phyloP scores from a whole-genome alignment of 2,797 vertebrate species.

The Meriones psammophilus region DNA sequence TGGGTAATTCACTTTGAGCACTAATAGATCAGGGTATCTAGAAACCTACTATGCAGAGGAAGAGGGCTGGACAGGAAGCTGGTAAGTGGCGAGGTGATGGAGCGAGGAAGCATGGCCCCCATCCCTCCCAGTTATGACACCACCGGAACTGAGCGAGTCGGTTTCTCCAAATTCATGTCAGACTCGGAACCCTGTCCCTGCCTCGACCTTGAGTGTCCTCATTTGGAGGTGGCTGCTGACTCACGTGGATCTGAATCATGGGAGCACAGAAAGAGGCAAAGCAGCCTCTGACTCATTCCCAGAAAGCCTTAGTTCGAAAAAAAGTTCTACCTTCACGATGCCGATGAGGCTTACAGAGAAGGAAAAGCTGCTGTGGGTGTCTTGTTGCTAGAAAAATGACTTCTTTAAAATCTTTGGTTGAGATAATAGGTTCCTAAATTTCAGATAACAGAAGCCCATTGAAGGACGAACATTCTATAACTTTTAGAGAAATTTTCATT shows the following conservation, averaged over 20 bases:
- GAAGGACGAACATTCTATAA: neutral
- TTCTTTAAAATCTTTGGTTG: neutral
- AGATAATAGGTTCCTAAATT: neutral
- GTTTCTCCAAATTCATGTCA: conserved; percentile 32
- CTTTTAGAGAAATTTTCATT: neutral
- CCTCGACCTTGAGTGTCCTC: neutral
- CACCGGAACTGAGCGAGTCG: neutral
- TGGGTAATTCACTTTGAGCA: conserved; percentile 60
- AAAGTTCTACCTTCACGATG: conserved; percentile 5
- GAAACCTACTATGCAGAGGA: conserved; percentile 28
- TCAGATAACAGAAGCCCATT: conserved; percentile 28
- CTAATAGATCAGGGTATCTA: conserved; percentile 23
- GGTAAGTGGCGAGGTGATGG: neutral
- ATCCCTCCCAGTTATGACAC: neutral
- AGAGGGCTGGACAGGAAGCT: neutral
- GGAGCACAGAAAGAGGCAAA: neutral
- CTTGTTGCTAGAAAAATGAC: conserved; percentile 61
- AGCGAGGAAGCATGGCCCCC: neutral
- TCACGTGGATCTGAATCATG: neutral
- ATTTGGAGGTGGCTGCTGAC: neutral
- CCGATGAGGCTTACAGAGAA: conserved; percentile 16
- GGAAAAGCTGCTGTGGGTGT: neutral
- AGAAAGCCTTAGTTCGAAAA: neutral
- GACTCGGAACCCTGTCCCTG: neutral
- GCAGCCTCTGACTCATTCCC: conserved; percentile 7